Base-by-base conservation (phyloP, 2,888 invertebrate genomes). In the Eilema caniola region DNA sequence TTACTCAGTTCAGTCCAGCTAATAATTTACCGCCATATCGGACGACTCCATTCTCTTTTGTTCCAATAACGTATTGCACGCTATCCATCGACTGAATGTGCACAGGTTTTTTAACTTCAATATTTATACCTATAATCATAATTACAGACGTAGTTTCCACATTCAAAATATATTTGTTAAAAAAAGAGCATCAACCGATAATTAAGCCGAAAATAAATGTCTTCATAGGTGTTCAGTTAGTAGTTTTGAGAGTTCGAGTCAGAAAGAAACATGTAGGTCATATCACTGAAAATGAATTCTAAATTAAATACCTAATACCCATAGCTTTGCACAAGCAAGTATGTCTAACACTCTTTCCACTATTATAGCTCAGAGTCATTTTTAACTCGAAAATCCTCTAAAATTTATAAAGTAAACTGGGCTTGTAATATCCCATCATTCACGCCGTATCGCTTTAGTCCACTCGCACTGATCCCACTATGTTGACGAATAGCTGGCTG, bases 401-500 rank as follows among this genome's bases (percentile, higher is more conserved):
- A 60, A 37, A 7, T 60, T 60, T 80, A 80, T 76, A 74, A 31
- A 61, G 72, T 71, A 68, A 66, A 72, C 69, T 75, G 67, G 72
- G 74, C 77, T 78, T 68, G 71, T 77, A 79, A 75, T 77, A 74
- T 76, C 74, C 71, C 74, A 83, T 85, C 80, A 85, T 83, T 87
- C 83, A 85, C 82, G 67, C 64, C 67, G 75, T 80, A 81, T 80
- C 80, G 75, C 77, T 41, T 73, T 75, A 79, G 80, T 81, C 82
- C 80, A 80, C 77, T 79, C 83, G 81, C 86, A 83, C 85, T 88
- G 89, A 88, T 89, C 89, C 88, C 79, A 66, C 83, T 89, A 86
- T 60, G 59, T n/a, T 60, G 37, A 90, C 88, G 85, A 89, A 91
- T 91, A 85, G 86, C 79, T 66, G 65, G 84, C 85, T 83, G 88